Evolutionary conservation across 1,140 invertebrate species (phyloP).

Genomic region (Meteorus sp.): DNA sequence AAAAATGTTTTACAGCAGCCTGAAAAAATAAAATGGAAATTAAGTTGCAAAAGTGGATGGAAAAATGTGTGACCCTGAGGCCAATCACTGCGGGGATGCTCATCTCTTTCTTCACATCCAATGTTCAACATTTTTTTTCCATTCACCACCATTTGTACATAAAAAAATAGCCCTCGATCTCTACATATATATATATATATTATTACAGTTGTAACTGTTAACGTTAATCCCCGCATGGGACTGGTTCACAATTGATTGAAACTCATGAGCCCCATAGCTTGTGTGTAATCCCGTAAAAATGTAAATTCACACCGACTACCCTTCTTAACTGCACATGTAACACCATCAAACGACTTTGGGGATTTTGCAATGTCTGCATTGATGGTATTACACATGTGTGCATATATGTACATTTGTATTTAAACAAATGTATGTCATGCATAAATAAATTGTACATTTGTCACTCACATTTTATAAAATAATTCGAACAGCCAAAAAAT

Average conservation of each 20-base stretch:
- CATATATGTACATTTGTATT: slow-evolving; percentile 16
- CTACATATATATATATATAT: too few relatives aligned
- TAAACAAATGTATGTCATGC: too few relatives aligned
- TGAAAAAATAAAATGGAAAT: too few relatives aligned
- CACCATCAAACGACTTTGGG: not conserved
- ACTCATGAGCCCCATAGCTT: too few relatives aligned
- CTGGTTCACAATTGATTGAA: slow-evolving; percentile 10
- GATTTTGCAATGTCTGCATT: not conserved
- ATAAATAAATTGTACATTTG: too few relatives aligned
- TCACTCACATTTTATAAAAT: too few relatives aligned
- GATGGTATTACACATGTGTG: not conserved
- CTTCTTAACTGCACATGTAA: not conserved
- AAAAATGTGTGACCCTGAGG: not conserved
- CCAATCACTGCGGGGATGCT: not conserved
- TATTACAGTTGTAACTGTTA: slow-evolving; percentile 39
- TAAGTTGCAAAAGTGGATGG: too few relatives aligned
- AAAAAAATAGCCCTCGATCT: too few relatives aligned
- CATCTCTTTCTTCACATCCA: too few relatives aligned
- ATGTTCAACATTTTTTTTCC: too few relatives aligned
- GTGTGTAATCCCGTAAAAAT: slow-evolving; percentile 40
- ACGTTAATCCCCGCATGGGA: slow-evolving; percentile 31
- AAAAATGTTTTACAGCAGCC: too few relatives aligned
- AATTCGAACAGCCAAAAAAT: slow-evolving; percentile 5
- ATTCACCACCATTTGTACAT: too few relatives aligned
- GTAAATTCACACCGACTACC: slow-evolving; percentile 28